A percentile compares a stretch with the other conserved stretches of the same genome.
phyloP scores from a whole-genome alignment of 2,888 invertebrate species.

The Dynastes maya region DNA sequence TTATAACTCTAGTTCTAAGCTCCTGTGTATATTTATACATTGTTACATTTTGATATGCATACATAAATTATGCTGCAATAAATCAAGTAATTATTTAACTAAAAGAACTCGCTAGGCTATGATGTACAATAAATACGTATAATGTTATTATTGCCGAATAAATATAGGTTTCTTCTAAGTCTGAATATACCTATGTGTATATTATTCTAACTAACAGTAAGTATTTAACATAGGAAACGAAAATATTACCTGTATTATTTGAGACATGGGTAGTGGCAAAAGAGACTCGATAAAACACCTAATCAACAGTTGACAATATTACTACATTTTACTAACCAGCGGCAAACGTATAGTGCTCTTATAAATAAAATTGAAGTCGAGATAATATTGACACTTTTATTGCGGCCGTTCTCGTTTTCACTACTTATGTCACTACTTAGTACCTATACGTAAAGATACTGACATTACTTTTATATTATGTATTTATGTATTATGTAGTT shows the following conservation, averaged over 20 bases:
- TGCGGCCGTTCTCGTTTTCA: too few relatives aligned
- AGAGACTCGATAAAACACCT: too few relatives aligned
- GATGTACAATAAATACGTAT: constrained; percentile 3
- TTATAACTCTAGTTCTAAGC: not conserved
- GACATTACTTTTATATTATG: constrained; percentile 6
- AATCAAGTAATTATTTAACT: not conserved
- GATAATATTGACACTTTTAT: too few relatives aligned
- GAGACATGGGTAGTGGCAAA: not conserved
- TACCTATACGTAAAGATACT: constrained; percentile 8
- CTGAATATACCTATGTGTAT: constrained; percentile 16
- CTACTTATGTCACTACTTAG: not conserved
- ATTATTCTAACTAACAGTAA: not conserved
- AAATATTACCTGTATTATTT: too few relatives aligned
- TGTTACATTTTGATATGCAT: not conserved
- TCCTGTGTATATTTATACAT: too few relatives aligned
- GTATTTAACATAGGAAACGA: too few relatives aligned
- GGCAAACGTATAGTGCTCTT: too few relatives aligned
- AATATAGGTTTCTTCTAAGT: constrained; percentile 10
- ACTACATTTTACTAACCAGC: too few relatives aligned
- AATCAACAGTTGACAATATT: too few relatives aligned
- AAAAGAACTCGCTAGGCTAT: not conserved
- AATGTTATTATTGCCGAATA: not conserved
- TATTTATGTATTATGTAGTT: constrained; percentile 5
- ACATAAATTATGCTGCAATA: not conserved
- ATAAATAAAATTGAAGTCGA: not conserved